Percentiles rank a stretch among this genome's conserved stretches.
Evolutionary conservation across 2,888 invertebrate genomes (phyloP).

Genomic region (Cecidostiba fungosa): DNA sequence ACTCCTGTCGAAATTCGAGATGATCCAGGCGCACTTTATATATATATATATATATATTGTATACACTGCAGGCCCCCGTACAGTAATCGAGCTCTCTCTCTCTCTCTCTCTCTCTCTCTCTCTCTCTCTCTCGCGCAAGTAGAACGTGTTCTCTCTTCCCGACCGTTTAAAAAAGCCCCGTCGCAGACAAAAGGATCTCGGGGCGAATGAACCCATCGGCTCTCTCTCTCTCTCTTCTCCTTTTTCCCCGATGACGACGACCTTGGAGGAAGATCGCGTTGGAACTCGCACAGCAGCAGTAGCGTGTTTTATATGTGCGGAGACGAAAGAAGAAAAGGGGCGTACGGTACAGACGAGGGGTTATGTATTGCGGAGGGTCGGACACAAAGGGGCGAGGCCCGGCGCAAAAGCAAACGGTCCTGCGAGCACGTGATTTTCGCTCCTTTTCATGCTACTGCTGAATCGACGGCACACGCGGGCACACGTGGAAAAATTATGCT

Average conservation of each 20-base stretch:
- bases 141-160: background rate
- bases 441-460: background rate
- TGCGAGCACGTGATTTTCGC: conserved; percentile 15
- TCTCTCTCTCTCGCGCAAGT: background rate
- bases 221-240: conserved; percentile 13
- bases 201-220: conserved; percentile 59
- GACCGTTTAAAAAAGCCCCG: conserved; percentile 52
- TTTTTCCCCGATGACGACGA: background rate
- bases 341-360: conserved; percentile 32
- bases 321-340: background rate
- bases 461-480: conserved; percentile 24
- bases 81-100: background rate
- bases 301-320: background rate
- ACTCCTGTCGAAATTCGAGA: background rate
- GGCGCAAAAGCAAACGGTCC: background rate
- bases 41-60: too few species aligned
- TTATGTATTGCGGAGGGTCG: conserved; percentile 4
- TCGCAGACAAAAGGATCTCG: conserved; percentile 57
- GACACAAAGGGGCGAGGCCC: conserved; percentile 12
- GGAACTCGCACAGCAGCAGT: background rate
- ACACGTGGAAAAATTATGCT: conserved; percentile 17
- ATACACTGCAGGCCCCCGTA: conserved; percentile 14
- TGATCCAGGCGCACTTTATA: background rate
- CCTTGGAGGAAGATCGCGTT: conserved; percentile 44
- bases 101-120: background rate